A percentile compares a stretch with the other conserved stretches of the same genome.
Conservation (phyloP, 2,888 invertebrate genomes). For the Petrophora chlorosata region DNA sequence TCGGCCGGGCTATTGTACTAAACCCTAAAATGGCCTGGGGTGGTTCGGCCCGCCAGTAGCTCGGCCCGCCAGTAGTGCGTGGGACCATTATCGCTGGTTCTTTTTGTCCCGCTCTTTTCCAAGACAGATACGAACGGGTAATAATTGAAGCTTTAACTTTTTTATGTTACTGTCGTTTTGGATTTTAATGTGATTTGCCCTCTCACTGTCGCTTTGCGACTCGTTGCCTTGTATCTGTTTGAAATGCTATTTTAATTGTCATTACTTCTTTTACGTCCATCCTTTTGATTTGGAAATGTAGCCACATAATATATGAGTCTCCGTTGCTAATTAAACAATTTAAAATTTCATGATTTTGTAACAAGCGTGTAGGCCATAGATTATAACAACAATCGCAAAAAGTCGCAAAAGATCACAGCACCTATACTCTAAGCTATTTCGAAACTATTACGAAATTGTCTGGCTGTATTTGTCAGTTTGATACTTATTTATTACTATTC, state of each 20-base stretch:
- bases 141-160: conserved; percentile 75
- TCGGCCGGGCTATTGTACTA: conserved; percentile 66
- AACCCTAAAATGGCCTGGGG: conserved; percentile 61
- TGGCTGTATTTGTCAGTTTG: no score
- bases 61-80: conserved; percentile 46
- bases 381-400: no score
- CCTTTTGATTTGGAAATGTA: no score
- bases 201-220: conserved; percentile 52
- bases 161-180: conserved; percentile 55
- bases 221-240: conserved; percentile 58
- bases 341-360: no score
- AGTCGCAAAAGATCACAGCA: no score
- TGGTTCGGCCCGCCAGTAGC: conserved; percentile 20
- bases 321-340: no score
- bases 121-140: conserved; percentile 77
- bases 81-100: conserved; percentile 47
- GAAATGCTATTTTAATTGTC: conserved; percentile 37
- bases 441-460: no score
- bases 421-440: no score
- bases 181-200: conserved; percentile 63
- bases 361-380: no score
- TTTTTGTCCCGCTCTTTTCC: conserved; percentile 66
- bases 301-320: no score
- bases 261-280: conserved; percentile 6
- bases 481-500: no score